Evolutionary conservation across 2,888 invertebrate genomes (phyloP).

Genomic region (Nomada fabriciana): DNA sequence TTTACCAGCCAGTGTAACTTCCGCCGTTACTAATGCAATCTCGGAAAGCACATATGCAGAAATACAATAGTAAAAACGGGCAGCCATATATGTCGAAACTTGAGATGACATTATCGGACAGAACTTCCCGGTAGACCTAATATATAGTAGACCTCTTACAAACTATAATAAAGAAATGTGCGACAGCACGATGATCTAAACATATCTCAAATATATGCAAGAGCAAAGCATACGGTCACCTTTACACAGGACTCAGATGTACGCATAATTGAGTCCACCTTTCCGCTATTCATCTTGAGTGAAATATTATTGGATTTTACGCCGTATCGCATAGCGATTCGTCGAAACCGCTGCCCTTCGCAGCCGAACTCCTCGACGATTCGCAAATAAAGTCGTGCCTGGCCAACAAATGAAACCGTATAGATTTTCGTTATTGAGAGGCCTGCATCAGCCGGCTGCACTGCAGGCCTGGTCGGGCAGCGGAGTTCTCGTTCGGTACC

Average conservation of each 20-base stretch:
- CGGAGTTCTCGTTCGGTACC: slow-evolving; percentile 73
- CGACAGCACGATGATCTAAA: too few relatives aligned
- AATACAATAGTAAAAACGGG: too few relatives aligned
- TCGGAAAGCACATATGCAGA: too few relatives aligned
- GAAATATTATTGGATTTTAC: slow-evolving; percentile 60
- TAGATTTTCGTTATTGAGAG: slow-evolving; percentile 82
- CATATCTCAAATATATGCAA: neutral
- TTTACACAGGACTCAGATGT: neutral
- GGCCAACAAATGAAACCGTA: slow-evolving; percentile 80
- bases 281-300: slow-evolving; percentile 23
- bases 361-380: slow-evolving; percentile 69
- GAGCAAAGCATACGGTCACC: neutral
- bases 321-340: slow-evolving; percentile 57
- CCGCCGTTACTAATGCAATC: too few relatives aligned
- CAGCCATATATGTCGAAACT: too few relatives aligned
- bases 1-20: too few relatives aligned
- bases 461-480: slow-evolving; percentile 70
- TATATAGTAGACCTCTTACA: too few relatives aligned
- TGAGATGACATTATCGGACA: too few relatives aligned
- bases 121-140: too few relatives aligned
- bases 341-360: slow-evolving; percentile 51
- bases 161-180: slow-evolving; percentile 66
- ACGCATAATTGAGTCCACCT: slow-evolving; percentile 21
- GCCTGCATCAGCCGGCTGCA: slow-evolving; percentile 73
- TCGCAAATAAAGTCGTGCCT: slow-evolving; percentile 80